Evolutionary conservation across 92 coral and sea anemone genomes (phyloP).

Genomic region (Epizoanthus fatuus): DNA sequence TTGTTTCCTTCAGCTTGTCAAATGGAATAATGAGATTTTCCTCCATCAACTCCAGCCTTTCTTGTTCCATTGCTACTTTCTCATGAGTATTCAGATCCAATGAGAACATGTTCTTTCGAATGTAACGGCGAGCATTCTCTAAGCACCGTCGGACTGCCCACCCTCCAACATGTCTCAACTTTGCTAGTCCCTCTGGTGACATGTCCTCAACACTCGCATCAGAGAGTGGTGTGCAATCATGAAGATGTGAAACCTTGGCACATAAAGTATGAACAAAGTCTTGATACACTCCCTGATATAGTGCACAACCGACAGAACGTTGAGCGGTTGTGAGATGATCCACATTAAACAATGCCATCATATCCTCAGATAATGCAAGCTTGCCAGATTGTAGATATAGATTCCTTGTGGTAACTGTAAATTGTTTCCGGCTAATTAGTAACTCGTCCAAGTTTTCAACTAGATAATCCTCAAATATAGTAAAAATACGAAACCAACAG

Average conservation of each 20-base stretch:
- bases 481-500: neutral
- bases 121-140: neutral
- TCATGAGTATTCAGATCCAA: neutral
- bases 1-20: neutral
- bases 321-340: neutral
- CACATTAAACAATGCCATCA: neutral
- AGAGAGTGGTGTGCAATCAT: no score
- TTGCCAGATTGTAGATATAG: neutral
- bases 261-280: no score
- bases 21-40: slow-evolving; percentile 15
- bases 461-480: neutral
- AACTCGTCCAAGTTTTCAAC: neutral
- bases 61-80: neutral
- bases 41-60: neutral
- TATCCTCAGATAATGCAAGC: neutral
- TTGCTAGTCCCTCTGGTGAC: no score
- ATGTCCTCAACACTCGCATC: no score
- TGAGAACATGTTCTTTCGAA: neutral
- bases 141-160: slow-evolving; percentile 6
- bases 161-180: neutral
- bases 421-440: neutral
- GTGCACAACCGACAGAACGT: no score
- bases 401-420: neutral
- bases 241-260: no score
- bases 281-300: no score